These are phyloP conservation scores for Dendropsophus ebraccatus DNA, from an alignment of 2,113 vertebrate species.

Conservation along the genomic window DNA sequence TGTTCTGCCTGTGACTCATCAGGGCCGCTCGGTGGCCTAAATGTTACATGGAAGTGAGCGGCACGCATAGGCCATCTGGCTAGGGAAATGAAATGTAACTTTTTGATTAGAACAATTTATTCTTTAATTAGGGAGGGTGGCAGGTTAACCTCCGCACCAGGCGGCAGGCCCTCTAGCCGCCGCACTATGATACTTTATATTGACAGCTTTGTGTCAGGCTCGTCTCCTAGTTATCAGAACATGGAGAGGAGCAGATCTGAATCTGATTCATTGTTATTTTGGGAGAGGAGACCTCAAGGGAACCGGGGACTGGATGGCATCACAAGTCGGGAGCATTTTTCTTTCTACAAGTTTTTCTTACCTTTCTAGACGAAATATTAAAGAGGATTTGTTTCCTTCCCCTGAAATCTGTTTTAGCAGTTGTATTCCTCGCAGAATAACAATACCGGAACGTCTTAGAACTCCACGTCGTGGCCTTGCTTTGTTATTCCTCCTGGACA, in stretches of 20 bases:
- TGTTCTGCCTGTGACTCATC: constrained; percentile 41
- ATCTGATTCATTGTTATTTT: neutral
- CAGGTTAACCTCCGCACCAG: constrained; percentile 14
- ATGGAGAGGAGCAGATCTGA: neutral
- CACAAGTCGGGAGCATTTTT: no score
- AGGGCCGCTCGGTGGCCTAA: constrained; percentile 23
- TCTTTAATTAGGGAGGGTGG: constrained; percentile 42
- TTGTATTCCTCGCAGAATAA: no score
- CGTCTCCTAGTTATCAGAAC: neutral
- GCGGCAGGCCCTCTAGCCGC: constrained; percentile 16
- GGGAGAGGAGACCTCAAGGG: neutral
- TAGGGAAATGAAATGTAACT: constrained; percentile 39
- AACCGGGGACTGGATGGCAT: neutral
- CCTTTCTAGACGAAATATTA: no score
- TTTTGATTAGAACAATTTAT: constrained; percentile 44
- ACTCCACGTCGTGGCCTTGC: no score
- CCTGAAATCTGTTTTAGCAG: no score
- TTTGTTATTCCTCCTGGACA: no score
- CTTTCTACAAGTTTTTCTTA: no score
- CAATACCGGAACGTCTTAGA: no score
- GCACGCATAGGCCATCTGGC: constrained; percentile 45
- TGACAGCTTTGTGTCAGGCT: neutral
- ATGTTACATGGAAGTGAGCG: constrained; percentile 30
- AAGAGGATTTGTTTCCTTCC: no score
- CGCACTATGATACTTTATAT: neutral